Base-by-base conservation (phyloP, 2,888 invertebrate genomes). In the Orthosia gothica region DNA sequence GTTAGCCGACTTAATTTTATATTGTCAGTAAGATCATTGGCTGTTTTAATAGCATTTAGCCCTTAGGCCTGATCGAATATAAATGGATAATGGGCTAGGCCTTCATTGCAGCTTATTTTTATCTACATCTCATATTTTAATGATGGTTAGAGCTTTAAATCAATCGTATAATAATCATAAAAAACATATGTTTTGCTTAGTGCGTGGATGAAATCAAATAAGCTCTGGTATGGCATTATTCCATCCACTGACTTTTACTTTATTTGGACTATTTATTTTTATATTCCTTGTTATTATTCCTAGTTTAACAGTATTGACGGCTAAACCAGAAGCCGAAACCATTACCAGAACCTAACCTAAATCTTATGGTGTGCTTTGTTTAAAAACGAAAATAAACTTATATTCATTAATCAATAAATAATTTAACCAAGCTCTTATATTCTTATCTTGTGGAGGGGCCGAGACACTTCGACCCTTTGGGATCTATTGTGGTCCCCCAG, bases 1-100 rank as follows among this genome's bases (percentile, higher is more conserved):
- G 70, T 55, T 66, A 63, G 47, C 13, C 16, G 58, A 76, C 74
- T 82, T 79, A 69, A 79, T 82, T 82, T 72, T 45, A 82, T 45
- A 81, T 66, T 70, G 74, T 61, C 63, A 59, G 69, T 23, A 63
- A 18, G 26, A 59, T 58, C 26, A 63, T 59, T 64, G 67, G 32
- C 63, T 69, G 16, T 66, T 57, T 68, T 78, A 78, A 64, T 49
- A 71, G 5, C 67, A n/a, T 18, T 62, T n/a, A 54, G 47, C 1
- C 59, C 47, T 67, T 32, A 20, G 40, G 70, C n/a, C 66, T 59
- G 47, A 76, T 59, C 47, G 32, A 23, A 20, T 54, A 40, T 75
- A 63, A 76, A 54, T 45, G 20, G 32, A 54, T 75, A 70, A n/a
- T 23, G 9, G 2, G 40, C 45, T 76, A 32, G 12, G 15, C 68